These are phyloP conservation scores for Hipparchia sbordonii DNA, from an alignment of 2,888 invertebrate genomes.

Conservation along the genomic window DNA sequence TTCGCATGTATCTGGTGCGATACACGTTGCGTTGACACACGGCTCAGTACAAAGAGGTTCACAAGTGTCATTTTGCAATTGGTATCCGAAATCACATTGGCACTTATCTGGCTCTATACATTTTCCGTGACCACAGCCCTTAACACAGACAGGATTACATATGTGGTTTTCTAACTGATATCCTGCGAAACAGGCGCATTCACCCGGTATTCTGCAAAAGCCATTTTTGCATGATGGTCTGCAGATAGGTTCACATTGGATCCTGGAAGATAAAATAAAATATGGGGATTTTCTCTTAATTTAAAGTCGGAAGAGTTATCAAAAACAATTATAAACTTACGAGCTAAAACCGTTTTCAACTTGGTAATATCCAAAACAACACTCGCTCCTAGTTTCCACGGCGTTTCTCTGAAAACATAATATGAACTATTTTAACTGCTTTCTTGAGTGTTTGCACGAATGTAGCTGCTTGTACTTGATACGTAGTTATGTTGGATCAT, in stretches of 20 bases:
- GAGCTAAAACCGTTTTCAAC: neutral
- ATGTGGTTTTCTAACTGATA: conserved; percentile 30
- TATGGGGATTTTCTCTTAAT: neutral
- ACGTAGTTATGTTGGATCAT: no score
- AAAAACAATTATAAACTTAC: conserved; percentile 6
- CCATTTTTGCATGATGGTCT: conserved; percentile 51
- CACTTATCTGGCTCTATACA: conserved; percentile 57
- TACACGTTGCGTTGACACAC: conserved; percentile 77
- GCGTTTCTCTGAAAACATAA: conserved; percentile 11
- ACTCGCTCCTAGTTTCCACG: conserved; percentile 26
- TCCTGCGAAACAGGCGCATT: conserved; percentile 46
- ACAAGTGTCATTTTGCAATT: conserved; percentile 46
- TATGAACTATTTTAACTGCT: neutral
- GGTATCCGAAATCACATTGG: conserved; percentile 53
- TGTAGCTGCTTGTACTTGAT: no score
- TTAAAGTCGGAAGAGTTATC: neutral
- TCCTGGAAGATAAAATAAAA: conserved; percentile 27
- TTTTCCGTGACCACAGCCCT: conserved; percentile 43
- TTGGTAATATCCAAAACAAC: conserved; percentile 43
- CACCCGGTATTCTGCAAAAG: conserved; percentile 45
- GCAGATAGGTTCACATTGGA: conserved; percentile 53
- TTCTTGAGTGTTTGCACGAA: no score
- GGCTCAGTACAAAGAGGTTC: conserved; percentile 64
- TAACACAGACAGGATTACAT: conserved; percentile 43
- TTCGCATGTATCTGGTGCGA: conserved; percentile 71